phyloP scores from a whole-genome alignment of 2,797 vertebrate species.

The Gymnoscopelus microlampas region DNA sequence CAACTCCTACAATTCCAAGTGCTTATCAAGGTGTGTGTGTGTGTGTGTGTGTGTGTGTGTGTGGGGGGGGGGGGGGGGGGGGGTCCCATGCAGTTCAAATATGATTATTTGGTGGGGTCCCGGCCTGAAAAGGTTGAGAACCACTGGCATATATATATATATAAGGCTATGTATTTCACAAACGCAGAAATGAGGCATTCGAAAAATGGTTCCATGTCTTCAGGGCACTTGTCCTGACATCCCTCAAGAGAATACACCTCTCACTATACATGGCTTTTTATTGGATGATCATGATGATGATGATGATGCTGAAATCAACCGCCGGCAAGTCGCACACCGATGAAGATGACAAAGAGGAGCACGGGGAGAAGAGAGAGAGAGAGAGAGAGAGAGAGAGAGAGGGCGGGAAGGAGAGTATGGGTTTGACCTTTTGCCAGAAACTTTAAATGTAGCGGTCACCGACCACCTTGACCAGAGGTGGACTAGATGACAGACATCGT shows the following conservation, averaged over 20 bases:
- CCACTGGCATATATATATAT: too few relatives aligned
- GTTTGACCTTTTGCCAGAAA: constrained; percentile 49
- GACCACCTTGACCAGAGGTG: constrained; percentile 60
- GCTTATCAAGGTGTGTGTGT: too few relatives aligned
- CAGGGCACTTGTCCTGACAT: too few relatives aligned
- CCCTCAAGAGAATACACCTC: not conserved
- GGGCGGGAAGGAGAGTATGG: constrained; percentile 30
- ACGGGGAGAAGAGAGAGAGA: not conserved
- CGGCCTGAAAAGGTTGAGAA: too few relatives aligned
- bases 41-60: too few relatives aligned
- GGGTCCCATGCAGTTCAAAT: too few relatives aligned
- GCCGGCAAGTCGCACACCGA: not conserved
- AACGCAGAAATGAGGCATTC: constrained; percentile 14
- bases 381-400: constrained; percentile 22
- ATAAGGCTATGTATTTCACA: too few relatives aligned
- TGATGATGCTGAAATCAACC: constrained; percentile 12
- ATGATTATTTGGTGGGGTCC: too few relatives aligned
- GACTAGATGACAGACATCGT: constrained; percentile 62
- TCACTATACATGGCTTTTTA: not conserved
- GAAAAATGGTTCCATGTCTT: not conserved
- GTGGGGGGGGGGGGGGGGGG: too few relatives aligned
- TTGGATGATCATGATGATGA: constrained; percentile 20
- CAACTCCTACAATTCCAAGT: too few relatives aligned
- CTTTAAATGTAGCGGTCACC: constrained; percentile 63
- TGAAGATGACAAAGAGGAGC: not conserved